Percentiles rank a stretch among this genome's conserved stretches.
phyloP scores from a whole-genome alignment of 2,797 vertebrate species.

The Thamnophis elegans region DNA sequence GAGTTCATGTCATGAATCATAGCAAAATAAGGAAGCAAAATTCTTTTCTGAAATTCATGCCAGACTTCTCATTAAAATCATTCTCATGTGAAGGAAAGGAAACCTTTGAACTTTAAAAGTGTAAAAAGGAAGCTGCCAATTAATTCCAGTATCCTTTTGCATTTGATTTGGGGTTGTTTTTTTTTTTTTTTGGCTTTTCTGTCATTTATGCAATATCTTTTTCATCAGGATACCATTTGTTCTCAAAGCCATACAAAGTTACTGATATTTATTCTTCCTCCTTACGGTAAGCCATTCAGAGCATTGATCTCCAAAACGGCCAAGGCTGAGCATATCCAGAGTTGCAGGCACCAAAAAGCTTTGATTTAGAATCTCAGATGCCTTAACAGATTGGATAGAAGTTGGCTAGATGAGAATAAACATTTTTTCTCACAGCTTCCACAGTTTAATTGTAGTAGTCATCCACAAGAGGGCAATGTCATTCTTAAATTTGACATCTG shows the following conservation, averaged over 20 bases:
- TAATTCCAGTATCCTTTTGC: not conserved
- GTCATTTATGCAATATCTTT: not conserved
- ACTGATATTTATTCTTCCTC: not conserved
- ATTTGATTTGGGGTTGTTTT: not conserved
- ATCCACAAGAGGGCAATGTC: slow-evolving; percentile 64
- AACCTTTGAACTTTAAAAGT: not conserved
- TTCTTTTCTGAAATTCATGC: not conserved
- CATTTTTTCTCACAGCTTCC: not conserved
- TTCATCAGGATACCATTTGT: not conserved
- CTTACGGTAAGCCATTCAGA: not conserved
- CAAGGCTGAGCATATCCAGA: not conserved
- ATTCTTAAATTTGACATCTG: slow-evolving; percentile 15
- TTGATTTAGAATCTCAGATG: fast-evolving
- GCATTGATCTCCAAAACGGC: fast-evolving
- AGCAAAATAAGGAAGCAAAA: not conserved
- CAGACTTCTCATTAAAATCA: not conserved
- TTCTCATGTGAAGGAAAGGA: not conserved
- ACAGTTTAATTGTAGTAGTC: not conserved
- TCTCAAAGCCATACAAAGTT: not conserved
- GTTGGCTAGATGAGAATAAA: not conserved
- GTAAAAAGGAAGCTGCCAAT: not conserved
- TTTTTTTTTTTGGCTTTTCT: not conserved
- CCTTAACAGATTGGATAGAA: not conserved
- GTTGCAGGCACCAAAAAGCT: not conserved
- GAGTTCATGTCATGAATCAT: not conserved